Conservation (phyloP, 2,113 vertebrate species). For the Psophia crepitans region DNA sequence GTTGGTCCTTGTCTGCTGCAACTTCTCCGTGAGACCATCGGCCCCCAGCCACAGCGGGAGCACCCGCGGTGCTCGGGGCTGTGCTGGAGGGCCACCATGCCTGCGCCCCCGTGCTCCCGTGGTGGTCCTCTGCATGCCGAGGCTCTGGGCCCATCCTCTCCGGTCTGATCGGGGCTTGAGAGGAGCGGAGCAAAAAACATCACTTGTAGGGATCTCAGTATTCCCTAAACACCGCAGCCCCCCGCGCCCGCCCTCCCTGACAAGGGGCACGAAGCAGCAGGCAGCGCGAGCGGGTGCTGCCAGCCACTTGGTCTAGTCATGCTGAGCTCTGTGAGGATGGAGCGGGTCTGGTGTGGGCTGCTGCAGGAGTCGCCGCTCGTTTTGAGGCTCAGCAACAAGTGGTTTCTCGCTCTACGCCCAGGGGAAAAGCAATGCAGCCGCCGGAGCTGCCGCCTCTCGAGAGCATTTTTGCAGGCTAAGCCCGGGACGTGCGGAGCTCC, state of each 20-base stretch:
- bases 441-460: not conserved
- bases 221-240: not conserved
- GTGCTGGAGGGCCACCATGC: no score
- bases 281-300: not conserved
- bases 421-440: accelerated
- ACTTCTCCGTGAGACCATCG: not conserved
- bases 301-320: not conserved
- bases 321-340: not conserved
- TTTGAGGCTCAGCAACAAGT: not conserved
- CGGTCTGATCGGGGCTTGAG: not conserved
- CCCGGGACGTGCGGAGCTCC: not conserved
- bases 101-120: accelerated
- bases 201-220: not conserved
- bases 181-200: not conserved
- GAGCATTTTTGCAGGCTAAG: not conserved
- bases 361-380: not conserved
- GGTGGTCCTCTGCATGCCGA: accelerated
- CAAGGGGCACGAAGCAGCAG: not conserved
- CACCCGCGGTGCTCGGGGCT: no score
- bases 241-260: accelerated
- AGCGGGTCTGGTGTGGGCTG: not conserved
- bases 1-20: no score
- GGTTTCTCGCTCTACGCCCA: not conserved
- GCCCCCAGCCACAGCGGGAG: no score
- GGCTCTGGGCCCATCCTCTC: no score